Conservation (phyloP, 2,888 invertebrate genomes). For the Cyclophora albipunctata region DNA sequence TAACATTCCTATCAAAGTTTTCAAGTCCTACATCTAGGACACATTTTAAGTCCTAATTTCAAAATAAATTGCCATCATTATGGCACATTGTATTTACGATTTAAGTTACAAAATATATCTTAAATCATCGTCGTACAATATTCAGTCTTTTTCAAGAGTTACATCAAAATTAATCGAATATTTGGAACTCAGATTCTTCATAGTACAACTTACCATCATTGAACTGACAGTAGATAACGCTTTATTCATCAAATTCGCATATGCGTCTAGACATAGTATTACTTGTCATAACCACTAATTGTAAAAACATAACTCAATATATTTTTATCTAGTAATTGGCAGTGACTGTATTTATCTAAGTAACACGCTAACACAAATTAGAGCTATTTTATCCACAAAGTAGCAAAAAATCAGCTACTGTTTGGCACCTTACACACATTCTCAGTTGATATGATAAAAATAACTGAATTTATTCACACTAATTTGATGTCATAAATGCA, state of each 20-base stretch:
- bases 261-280: neutral
- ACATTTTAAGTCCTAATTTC: too few relatives aligned
- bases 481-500: too few relatives aligned
- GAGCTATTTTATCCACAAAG: neutral
- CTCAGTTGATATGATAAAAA: too few relatives aligned
- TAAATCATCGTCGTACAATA: slow-evolving; percentile 22
- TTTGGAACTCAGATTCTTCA: slow-evolving; percentile 19
- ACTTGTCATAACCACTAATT: too few relatives aligned
- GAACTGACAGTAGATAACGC: too few relatives aligned
- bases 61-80: too few relatives aligned
- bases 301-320: neutral
- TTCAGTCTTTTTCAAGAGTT: slow-evolving; percentile 42
- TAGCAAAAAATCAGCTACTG: too few relatives aligned
- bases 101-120: too few relatives aligned
- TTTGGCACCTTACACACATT: too few relatives aligned
- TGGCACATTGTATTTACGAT: neutral
- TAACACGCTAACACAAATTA: slow-evolving; percentile 14
- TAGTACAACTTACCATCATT: slow-evolving; percentile 6
- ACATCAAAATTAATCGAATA: slow-evolving; percentile 23
- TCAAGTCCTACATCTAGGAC: too few relatives aligned
- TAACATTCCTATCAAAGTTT: too few relatives aligned
- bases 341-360: slow-evolving; percentile 18
- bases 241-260: neutral
- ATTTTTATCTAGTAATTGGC: slow-evolving; percentile 5
- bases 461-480: too few relatives aligned